Evolutionary conservation across 2,113 vertebrate species (phyloP), one percentile per base, ranked within the genome.

Genomic region (Grus americana): DNA sequence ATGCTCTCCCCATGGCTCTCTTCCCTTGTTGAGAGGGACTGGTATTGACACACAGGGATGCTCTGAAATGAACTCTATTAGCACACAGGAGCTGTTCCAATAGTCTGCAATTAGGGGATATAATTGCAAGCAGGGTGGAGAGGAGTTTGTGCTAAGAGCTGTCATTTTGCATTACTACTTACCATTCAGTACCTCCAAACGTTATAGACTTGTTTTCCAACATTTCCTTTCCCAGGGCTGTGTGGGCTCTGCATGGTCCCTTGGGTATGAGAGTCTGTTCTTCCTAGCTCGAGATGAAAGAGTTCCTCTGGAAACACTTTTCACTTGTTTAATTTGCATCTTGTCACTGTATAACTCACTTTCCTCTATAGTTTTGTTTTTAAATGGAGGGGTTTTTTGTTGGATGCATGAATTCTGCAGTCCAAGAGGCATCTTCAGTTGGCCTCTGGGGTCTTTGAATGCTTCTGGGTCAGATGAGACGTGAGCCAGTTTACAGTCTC

Each of bases 291-390:
- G 0, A 73, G 68, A 80, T 44, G 55, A 93, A 32, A 85, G 16
- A 71, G 22, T 34, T 91, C 32, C 66, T 79, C 86, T 88, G 67
- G 67, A 91, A 93, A 83, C 57, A 90, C 20, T 62, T 91, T 76
- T 46, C 34, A 73, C 75, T 59, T 67, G 16, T 73, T 90, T 88
- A 44, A 88, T 93, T 92, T 95, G 44, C 81, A 86, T 86, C 82
- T 93, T 68, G 52, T 52, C 71, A 61, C 38, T 79, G 11, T 50
- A 42, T 83, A 88, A 71, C 54, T 91, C 74, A 68, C 30, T 94
- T 68, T 72, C 66, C 82, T 93, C 42, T 55, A 12, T 14, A 70
- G 32, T 81, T 95, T 15, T 11, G n/a, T 0, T 57, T 86, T 89
- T 6, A 20, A 42, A 15, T 52, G 21, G 13, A 1, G 3, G 21